phyloP scores from a whole-genome alignment of 2,113 vertebrate species.

The Thamnaconus septentrionalis region DNA sequence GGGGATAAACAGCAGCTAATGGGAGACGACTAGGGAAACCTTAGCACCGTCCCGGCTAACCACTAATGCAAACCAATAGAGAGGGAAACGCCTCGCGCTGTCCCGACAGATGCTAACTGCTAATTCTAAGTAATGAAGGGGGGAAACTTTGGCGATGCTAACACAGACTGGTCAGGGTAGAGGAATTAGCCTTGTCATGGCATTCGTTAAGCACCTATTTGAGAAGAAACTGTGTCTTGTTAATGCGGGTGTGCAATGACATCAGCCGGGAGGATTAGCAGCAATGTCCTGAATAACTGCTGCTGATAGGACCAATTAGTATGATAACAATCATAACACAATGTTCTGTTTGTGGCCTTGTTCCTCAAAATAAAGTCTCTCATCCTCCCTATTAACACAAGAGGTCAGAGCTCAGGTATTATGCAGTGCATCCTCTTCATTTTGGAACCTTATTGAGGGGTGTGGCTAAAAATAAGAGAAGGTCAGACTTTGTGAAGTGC shows the following conservation, averaged over 20 bases:
- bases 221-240: conserved; percentile 6
- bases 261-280: conserved; percentile 7
- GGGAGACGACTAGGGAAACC: conserved; percentile 61
- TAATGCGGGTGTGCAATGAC: conserved; percentile 18
- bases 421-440: neutral
- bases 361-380: neutral
- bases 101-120: conserved; percentile 26
- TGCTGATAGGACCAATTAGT: conserved; percentile 25
- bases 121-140: conserved; percentile 40
- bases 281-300: conserved; percentile 4
- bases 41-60: conserved; percentile 47
- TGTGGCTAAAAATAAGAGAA: neutral
- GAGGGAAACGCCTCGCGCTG: conserved; percentile 2
- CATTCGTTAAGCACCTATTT: conserved; percentile 14
- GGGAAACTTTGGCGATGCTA: conserved; percentile 11
- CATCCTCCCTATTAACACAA: neutral
- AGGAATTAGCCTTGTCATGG: conserved; percentile 8
- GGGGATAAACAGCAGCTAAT: conserved; percentile 63
- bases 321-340: conserved; percentile 21
- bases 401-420: neutral
- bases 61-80: conserved; percentile 49
- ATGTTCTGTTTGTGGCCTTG: conserved; percentile 3
- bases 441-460: neutral
- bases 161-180: conserved; percentile 6
- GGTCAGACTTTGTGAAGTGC: too few species aligned